A percentile compares a stretch with the other conserved stretches of the same genome.
Evolutionary conservation across 2,797 vertebrate species (phyloP).

Genomic region (Dipus sagitta): DNA sequence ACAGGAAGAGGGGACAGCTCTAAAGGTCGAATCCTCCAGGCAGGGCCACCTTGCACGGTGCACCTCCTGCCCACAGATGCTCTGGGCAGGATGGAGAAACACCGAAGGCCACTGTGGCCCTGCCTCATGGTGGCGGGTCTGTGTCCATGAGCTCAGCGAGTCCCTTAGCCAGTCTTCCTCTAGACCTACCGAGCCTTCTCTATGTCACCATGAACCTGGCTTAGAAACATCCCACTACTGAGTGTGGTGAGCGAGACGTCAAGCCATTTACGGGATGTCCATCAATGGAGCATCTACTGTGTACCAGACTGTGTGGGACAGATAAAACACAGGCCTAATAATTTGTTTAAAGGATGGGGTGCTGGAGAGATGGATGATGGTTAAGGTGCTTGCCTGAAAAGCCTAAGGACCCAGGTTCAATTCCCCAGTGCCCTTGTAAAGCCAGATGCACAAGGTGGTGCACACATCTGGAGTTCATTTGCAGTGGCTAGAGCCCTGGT

Average conservation of each 20-base stretch:
- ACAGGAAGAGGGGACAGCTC: background rate
- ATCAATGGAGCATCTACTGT: slow-evolving; percentile 6
- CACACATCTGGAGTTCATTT: too few species aligned
- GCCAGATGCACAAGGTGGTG: too few species aligned
- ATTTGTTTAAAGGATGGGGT: too few species aligned
- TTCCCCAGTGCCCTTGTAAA: too few species aligned
- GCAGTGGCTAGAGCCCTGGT: too few species aligned
- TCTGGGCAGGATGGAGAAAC: background rate
- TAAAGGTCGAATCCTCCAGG: background rate
- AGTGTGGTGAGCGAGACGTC: background rate
- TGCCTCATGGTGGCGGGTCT: background rate
- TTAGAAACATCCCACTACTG: background rate
- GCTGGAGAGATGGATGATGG: too few species aligned
- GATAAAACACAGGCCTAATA: too few species aligned
- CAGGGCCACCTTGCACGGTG: rapidly evolving
- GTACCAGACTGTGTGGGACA: background rate
- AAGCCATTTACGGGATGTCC: rapidly evolving
- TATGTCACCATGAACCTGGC: background rate
- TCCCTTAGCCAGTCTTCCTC: background rate
- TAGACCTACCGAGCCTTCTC: background rate
- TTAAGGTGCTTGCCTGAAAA: too few species aligned
- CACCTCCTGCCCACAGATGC: background rate
- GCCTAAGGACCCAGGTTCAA: too few species aligned
- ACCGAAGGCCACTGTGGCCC: background rate
- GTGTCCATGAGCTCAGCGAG: background rate